These are phyloP conservation scores for Machaerirhynchus nigripectus DNA, from an alignment of 2,113 vertebrate species.

Conservation along the genomic window DNA sequence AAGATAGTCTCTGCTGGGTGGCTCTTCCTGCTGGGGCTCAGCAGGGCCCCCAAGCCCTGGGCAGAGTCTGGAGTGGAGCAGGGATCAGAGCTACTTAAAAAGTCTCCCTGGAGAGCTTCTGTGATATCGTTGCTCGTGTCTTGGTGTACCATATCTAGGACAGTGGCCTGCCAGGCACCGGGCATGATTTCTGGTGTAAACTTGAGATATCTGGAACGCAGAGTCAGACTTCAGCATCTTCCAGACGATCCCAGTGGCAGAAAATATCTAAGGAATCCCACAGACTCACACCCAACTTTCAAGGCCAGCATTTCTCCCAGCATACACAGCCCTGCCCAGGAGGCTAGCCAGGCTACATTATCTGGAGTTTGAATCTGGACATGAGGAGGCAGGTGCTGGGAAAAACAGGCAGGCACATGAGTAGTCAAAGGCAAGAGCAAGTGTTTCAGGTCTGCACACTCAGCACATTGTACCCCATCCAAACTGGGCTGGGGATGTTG, in stretches of 20 bases:
- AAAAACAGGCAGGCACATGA: constrained; percentile 63
- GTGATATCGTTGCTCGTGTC: fast-evolving
- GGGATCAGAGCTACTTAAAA: neutral
- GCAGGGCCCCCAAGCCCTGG: neutral
- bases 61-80: neutral
- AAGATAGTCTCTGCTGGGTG: neutral
- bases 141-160: neutral
- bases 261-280: constrained; percentile 45
- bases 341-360: constrained; percentile 51
- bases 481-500: neutral
- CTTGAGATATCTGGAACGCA: neutral
- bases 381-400: constrained; percentile 62
- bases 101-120: neutral
- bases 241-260: neutral
- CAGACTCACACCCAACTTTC: constrained; percentile 28
- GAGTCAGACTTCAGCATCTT: neutral
- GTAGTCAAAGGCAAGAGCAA: constrained; percentile 43
- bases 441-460: constrained; percentile 55
- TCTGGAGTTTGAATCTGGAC: constrained; percentile 56
- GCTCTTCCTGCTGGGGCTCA: neutral
- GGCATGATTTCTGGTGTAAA: neutral
- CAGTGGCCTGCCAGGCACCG: neutral
- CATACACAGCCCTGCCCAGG: constrained; percentile 56
- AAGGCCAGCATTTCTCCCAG: constrained; percentile 47
- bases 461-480: constrained; percentile 19